phyloP scores from a whole-genome alignment of 2,888 invertebrate genomes.

The Cryptops parisi region DNA sequence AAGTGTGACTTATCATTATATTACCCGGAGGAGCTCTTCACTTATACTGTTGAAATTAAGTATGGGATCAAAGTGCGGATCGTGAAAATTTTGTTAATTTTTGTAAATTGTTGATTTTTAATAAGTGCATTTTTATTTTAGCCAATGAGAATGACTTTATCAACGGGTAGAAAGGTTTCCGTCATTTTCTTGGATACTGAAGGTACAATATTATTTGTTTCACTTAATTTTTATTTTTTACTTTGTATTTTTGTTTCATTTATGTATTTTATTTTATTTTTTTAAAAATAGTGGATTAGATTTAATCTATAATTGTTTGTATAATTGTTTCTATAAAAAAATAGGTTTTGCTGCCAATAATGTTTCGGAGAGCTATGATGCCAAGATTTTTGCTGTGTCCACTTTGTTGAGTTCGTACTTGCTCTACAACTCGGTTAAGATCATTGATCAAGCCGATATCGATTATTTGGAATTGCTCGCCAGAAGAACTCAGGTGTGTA shows the following conservation, averaged over 20 bases:
- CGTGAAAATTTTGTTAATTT: no score
- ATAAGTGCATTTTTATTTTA: conserved; percentile 7
- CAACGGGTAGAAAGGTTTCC: conserved; percentile 15
- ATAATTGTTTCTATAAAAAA: neutral
- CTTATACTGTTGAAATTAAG: no score
- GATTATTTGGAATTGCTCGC: conserved; percentile 23
- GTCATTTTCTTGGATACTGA: conserved; percentile 22
- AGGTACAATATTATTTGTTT: conserved; percentile 15
- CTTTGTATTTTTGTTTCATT: no score
- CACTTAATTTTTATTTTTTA: neutral
- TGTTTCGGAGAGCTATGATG: conserved; percentile 22
- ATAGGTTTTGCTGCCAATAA: conserved; percentile 22
- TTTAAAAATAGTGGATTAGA: no score
- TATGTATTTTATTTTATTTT: no score
- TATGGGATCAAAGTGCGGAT: no score
- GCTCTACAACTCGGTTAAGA: conserved; percentile 23
- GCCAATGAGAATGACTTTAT: conserved; percentile 16
- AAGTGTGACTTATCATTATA: no score
- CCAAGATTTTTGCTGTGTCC: conserved; percentile 23
- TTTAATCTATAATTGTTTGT: no score
- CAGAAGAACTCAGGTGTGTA: conserved; percentile 21
- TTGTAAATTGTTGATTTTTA: neutral
- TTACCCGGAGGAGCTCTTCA: no score
- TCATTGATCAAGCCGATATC: conserved; percentile 23
- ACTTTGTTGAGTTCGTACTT: conserved; percentile 21